Evolutionary conservation across 2,888 invertebrate species (phyloP), one percentile per base, ranked within the genome.

Genomic region (Saturnia japonica): DNA sequence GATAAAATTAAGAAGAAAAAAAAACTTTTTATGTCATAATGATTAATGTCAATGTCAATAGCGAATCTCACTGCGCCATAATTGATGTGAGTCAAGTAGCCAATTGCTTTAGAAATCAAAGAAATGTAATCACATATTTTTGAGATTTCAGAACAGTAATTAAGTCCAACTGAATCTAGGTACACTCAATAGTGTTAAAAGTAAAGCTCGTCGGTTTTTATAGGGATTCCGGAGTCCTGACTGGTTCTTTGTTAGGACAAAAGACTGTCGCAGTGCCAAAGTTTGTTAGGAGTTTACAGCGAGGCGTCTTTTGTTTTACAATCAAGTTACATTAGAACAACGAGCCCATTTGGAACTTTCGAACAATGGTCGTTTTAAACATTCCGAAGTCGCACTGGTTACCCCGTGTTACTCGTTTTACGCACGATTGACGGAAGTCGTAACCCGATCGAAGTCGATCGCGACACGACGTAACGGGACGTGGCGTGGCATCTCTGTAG

Each of bases 291-390:
- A 83, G 78, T 84, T 82, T 74, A 75, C 75, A 77, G 75, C 72
- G 75, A 64, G 71, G 73, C 80, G 82, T 77, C 86, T 81, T 89
- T 89, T 90, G 89, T 90, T 86, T 88, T 83, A 86, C 86, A 89
- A 89, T 89, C 86, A 84, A 87, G 87, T 88, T 89, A 89, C 88
- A 88, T 87, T 86, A 85, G 85, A 84, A 83, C 82, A 82, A 83
- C 82, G 85, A 79, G 80, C 82, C 82, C 64, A 83, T 85, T 84
- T 81, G 81, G 76, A 82, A 84, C 79, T 80, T 78, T 74, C 25
- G 57, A 83, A 88, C 88, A 90, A 88, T 88, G 83, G 85, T 85
- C 87, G 84, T 87, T 90, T 87, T 82, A 86, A 88, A 86, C 86
- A 85, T 85, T 85, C 82, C 64, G 64, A 64, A 78, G 81, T 82